A percentile compares a stretch with the other conserved stretches of the same genome.
Evolutionary conservation across 2,797 vertebrate genomes (phyloP).

Genomic region (Microctenopoma lineatum): DNA sequence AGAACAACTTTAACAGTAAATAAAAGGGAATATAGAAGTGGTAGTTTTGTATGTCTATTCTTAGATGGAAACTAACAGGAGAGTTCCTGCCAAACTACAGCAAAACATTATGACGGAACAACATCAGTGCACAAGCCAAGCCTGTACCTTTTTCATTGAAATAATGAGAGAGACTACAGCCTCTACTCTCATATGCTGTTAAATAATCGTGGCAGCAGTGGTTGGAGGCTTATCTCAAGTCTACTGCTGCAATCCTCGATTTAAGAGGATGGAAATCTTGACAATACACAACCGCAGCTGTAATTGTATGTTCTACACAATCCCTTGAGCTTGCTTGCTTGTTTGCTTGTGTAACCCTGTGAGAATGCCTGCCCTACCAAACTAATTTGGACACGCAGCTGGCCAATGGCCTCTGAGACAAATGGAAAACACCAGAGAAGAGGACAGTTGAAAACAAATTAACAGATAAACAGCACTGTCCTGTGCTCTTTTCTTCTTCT

Average conservation of each 20-base stretch:
- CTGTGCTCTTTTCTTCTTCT: constrained; percentile 18
- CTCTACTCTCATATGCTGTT: constrained; percentile 9
- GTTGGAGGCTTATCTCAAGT: constrained; percentile 45
- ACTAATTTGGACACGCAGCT: constrained; percentile 62
- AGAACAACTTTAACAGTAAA: neutral
- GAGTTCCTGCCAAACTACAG: constrained; percentile 10
- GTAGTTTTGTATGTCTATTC: neutral
- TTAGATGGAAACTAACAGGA: neutral
- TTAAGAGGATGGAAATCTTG: constrained; percentile 56
- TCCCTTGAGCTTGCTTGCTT: constrained; percentile 55
- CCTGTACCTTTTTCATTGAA: constrained; percentile 19
- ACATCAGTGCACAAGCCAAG: constrained; percentile 2
- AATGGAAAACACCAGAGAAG: constrained; percentile 46
- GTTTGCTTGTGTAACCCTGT: constrained; percentile 49
- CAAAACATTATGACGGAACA: neutral
- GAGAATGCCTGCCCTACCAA: constrained; percentile 36
- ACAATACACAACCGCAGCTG: constrained; percentile 29
- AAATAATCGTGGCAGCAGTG: constrained; percentile 38
- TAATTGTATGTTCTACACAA: constrained; percentile 60
- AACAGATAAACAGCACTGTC: constrained; percentile 45
- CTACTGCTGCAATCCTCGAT: constrained; percentile 43
- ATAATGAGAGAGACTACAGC: constrained; percentile 29
- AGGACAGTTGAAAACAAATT: constrained; percentile 57
- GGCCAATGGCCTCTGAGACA: constrained; percentile 39
- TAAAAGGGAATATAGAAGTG: neutral